Evolutionary conservation across 2,888 invertebrate species (phyloP).

Genomic region (Cybosia mesomella): DNA sequence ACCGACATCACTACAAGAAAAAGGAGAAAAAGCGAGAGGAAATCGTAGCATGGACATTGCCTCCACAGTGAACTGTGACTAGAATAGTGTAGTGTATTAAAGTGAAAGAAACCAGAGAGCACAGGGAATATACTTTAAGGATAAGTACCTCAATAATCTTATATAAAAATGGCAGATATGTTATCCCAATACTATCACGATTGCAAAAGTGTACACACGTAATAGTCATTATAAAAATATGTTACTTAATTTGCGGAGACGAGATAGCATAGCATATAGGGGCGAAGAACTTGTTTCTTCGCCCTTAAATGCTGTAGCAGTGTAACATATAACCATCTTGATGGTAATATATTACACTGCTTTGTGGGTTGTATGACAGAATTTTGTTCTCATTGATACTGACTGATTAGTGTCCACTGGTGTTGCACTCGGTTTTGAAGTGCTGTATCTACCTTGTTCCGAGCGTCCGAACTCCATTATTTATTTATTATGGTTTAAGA

Average conservation of each 20-base stretch:
- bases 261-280: not conserved
- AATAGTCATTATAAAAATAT: not conserved
- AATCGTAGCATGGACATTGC: conserved; percentile 76
- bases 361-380: no score
- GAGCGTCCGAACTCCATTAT: no score
- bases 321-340: no score
- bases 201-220: not conserved
- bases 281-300: no score
- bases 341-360: no score
- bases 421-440: no score
- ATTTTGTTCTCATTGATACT: no score
- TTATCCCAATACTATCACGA: not conserved
- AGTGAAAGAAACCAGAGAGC: conserved; percentile 30
- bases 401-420: no score
- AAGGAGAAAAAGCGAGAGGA: conserved; percentile 78
- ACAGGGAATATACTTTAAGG: conserved; percentile 27
- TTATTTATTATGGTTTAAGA: no score
- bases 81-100: conserved; percentile 33
- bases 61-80: conserved; percentile 69
- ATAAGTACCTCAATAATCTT: not conserved
- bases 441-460: no score
- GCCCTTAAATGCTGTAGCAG: no score
- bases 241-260: not conserved
- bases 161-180: not conserved
- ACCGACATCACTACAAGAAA: conserved; percentile 74